phyloP scores from a whole-genome alignment of 2,797 vertebrate species.

The Muscicapa comitata region DNA sequence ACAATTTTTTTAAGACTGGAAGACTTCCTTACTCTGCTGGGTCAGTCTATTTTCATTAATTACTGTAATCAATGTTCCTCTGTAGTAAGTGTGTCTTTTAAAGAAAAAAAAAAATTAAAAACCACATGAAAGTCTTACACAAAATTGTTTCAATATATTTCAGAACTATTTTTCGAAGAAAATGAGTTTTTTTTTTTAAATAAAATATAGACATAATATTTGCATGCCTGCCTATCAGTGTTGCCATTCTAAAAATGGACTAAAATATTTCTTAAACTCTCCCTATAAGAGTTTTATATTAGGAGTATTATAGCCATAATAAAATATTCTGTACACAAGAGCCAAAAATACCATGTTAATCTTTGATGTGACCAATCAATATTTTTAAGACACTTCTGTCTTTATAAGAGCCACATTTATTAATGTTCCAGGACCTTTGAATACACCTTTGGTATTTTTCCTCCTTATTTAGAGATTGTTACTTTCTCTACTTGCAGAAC shows the following conservation, averaged over 20 bases:
- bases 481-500: not conserved
- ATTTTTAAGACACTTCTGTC: not conserved
- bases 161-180: not conserved
- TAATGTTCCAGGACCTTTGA: not conserved
- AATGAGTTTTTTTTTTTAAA: not conserved
- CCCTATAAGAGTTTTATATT: not conserved
- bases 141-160: not conserved
- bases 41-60: not conserved
- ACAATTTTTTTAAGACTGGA: not conserved
- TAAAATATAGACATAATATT: not conserved
- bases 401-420: not conserved
- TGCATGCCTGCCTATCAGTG: not conserved
- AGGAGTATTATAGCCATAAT: not conserved
- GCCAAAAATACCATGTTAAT: not conserved
- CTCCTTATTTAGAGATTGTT: not conserved
- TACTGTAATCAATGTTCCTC: not conserved
- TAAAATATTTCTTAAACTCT: not conserved
- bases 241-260: not conserved
- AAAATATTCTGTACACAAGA: not conserved
- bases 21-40: not conserved
- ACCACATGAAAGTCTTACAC: not conserved
- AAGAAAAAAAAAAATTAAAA: not conserved
- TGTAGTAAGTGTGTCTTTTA: not conserved
- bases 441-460: not conserved
- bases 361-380: not conserved